These are phyloP conservation scores for Pollenia amentaria DNA, from an alignment of 2,888 invertebrate genomes.

Conservation along the genomic window DNA sequence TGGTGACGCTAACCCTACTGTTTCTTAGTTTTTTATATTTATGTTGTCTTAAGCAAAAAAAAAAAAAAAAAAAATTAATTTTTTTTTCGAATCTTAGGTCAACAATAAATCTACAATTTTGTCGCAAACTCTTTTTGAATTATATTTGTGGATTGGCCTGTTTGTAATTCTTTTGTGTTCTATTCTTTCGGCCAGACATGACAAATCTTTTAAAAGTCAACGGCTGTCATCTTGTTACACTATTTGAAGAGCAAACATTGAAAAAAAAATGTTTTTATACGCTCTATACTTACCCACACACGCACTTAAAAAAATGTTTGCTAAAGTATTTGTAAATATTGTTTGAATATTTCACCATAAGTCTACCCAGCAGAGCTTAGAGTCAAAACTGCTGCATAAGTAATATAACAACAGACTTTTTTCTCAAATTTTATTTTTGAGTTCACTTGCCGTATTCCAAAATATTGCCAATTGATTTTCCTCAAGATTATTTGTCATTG, in stretches of 20 bases:
- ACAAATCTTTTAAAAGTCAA: conserved; percentile 27
- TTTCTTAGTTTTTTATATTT: not conserved
- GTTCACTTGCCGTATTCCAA: too few relatives aligned
- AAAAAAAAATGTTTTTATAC: not conserved
- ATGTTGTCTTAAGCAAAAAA: not conserved
- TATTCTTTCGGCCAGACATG: not conserved
- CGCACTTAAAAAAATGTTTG: not conserved
- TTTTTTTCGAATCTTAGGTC: conserved; percentile 16
- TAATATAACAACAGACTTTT: too few relatives aligned
- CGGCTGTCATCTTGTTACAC: conserved; percentile 5
- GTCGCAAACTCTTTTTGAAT: conserved; percentile 36
- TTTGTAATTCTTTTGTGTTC: not conserved
- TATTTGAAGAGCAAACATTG: not conserved
- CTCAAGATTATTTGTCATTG: not conserved
- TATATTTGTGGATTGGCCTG: not conserved
- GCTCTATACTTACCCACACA: not conserved
- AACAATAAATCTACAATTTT: conserved; percentile 33
- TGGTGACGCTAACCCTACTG: not conserved
- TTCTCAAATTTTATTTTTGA: too few relatives aligned
- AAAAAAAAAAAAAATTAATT: not conserved
- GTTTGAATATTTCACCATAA: not conserved
- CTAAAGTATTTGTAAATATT: conserved; percentile 11
- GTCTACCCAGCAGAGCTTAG: too few relatives aligned
- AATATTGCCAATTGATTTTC: too few relatives aligned
- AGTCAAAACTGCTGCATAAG: too few relatives aligned